Percentiles rank a stretch among this genome's conserved stretches.
These are phyloP conservation scores for Pseudococcus viburni DNA, from an alignment of 2,888 invertebrate genomes.

Conservation along the genomic window DNA sequence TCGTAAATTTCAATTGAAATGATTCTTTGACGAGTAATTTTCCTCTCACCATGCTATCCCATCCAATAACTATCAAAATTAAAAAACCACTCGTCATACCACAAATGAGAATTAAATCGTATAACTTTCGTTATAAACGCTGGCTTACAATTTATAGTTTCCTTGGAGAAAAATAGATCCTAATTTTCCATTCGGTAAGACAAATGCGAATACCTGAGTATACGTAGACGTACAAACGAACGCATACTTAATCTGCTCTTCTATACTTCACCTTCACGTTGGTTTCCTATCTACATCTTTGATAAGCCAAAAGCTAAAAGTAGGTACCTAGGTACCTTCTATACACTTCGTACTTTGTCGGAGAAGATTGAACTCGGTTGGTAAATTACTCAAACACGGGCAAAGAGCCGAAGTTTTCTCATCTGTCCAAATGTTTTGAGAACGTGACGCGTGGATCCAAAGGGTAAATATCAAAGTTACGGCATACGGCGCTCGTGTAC, in stretches of 20 bases:
- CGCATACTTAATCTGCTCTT: conserved; percentile 12
- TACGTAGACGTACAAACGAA: not conserved
- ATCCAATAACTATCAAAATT: too few species aligned
- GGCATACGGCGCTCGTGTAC: not conserved
- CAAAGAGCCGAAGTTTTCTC: not conserved
- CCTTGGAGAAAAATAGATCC: not conserved
- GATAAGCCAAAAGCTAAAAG: not conserved
- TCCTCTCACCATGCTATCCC: too few species aligned
- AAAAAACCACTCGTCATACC: too few species aligned
- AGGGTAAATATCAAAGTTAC: conserved; percentile 18
- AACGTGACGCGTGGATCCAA: not conserved
- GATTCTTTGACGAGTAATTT: too few species aligned
- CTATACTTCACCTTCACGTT: not conserved
- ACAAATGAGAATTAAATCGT: too few species aligned
- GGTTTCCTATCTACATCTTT: not conserved
- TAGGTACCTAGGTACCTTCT: not conserved
- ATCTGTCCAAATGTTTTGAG: conserved; percentile 27
- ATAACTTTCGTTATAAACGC: too few species aligned
- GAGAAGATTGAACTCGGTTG: not conserved
- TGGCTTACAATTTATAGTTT: not conserved
- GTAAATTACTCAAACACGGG: not conserved
- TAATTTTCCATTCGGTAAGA: not conserved
- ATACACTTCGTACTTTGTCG: not conserved
- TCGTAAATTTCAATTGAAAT: too few species aligned
- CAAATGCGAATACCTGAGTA: not conserved